Evolutionary conservation across 1,140 invertebrate species (phyloP).

Genomic region (Hyles vespertilio): DNA sequence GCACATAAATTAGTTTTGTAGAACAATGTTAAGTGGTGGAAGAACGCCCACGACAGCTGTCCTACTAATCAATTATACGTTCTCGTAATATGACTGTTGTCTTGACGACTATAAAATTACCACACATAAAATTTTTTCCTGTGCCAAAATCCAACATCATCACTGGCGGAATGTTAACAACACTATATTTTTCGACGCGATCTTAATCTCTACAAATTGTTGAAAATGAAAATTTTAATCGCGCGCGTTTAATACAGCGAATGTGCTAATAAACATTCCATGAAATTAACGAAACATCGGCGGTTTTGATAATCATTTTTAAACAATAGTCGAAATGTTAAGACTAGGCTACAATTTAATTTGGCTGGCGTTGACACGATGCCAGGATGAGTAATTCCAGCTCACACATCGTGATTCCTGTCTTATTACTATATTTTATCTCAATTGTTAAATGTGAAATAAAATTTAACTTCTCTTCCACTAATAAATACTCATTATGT

Average conservation of each 20-base stretch:
- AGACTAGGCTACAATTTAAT: slow-evolving; percentile 54
- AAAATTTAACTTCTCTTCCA: slow-evolving; percentile 18
- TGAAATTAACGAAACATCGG: slow-evolving; percentile 33
- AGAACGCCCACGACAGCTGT: slow-evolving; percentile 53
- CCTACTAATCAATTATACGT: slow-evolving; percentile 59
- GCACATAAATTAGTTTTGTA: slow-evolving; percentile 27
- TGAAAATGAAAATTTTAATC: slow-evolving; percentile 63
- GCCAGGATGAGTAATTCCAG: slow-evolving; percentile 67
- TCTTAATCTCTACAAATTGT: slow-evolving; percentile 68
- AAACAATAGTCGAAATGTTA: slow-evolving; percentile 54
- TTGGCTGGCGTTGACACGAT: slow-evolving; percentile 51
- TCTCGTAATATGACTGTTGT: slow-evolving; percentile 54
- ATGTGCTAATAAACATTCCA: slow-evolving; percentile 30
- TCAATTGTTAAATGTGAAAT: slow-evolving; percentile 42
- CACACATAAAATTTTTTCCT: slow-evolving; percentile 55
- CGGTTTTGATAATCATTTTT: slow-evolving; percentile 40
- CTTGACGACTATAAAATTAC: slow-evolving; percentile 63
- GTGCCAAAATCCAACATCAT: slow-evolving; percentile 64
- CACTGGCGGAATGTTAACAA: slow-evolving; percentile 62
- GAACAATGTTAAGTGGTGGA: slow-evolving; percentile 39
- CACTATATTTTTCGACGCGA: slow-evolving; percentile 63
- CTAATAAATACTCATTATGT: slow-evolving; percentile 2
- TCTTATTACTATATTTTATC: slow-evolving; percentile 50
- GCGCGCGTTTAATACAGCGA: slow-evolving; percentile 41
- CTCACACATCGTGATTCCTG: slow-evolving; percentile 45